These are phyloP conservation scores for Electrophaes corylata DNA, from an alignment of 2,888 invertebrate species.

Conservation along the genomic window DNA sequence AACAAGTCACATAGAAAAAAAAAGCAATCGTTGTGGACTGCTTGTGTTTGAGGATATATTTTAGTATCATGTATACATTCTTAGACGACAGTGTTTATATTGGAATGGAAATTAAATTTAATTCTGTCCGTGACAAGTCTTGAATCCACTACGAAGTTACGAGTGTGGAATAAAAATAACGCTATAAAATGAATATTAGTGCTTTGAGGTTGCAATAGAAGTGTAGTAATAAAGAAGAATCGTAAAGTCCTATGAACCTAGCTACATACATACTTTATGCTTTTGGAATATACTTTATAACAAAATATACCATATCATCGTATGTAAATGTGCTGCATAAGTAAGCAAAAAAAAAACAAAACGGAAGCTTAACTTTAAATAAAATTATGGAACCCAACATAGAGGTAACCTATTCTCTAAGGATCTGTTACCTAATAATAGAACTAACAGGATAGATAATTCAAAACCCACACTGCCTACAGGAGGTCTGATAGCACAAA, in stretches of 20 bases:
- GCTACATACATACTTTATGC: neutral
- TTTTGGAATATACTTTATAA: too few species aligned
- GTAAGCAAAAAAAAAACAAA: neutral
- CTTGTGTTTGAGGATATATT: constrained; percentile 34
- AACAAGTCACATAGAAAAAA: too few species aligned
- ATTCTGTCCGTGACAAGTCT: constrained; percentile 42
- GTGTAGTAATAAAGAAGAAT: constrained; percentile 25
- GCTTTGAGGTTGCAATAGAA: constrained; percentile 31
- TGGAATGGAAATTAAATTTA: constrained; percentile 46
- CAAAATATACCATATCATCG: too few species aligned
- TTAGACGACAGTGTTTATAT: constrained; percentile 48
- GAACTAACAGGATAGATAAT: neutral
- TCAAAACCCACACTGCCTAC: constrained; percentile 12
- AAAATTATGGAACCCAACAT: too few species aligned
- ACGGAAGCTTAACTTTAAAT: neutral
- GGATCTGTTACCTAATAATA: too few species aligned
- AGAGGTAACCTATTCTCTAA: too few species aligned
- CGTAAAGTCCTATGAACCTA: constrained; percentile 8
- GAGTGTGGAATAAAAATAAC: constrained; percentile 44
- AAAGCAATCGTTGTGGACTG: too few species aligned
- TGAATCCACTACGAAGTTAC: constrained; percentile 38
- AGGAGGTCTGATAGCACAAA: constrained; percentile 18
- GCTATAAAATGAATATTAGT: constrained; percentile 35
- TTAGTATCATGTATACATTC: constrained; percentile 50
- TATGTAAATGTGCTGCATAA: too few species aligned